Evolutionary conservation across 2,888 invertebrate genomes (phyloP).

Genomic region (Gymnosoma rotundatum): DNA sequence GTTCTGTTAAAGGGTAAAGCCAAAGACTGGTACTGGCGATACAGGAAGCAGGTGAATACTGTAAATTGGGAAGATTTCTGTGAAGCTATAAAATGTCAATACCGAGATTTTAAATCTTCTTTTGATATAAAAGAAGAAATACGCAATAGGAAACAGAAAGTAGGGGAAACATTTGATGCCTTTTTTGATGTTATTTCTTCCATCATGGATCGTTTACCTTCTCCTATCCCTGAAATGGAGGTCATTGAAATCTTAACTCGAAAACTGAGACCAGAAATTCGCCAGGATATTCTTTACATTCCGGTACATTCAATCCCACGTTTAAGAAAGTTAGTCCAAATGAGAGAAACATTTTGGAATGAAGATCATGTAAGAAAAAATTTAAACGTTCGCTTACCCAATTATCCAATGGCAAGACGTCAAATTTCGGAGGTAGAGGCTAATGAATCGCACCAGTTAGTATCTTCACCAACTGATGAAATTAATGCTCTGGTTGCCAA

Average conservation of each 20-base stretch:
- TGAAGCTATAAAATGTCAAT: constrained; percentile 33
- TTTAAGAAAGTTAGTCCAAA: constrained; percentile 41
- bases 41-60: constrained; percentile 15
- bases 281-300: constrained; percentile 54
- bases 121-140: constrained; percentile 52
- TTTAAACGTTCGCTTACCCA: neutral
- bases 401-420: neutral
- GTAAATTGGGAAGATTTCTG: constrained; percentile 56
- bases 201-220: constrained; percentile 43
- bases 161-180: constrained; percentile 29
- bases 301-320: constrained; percentile 42
- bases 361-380: constrained; percentile 42
- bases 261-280: constrained; percentile 42
- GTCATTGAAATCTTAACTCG: constrained; percentile 18
- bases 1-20: constrained; percentile 47
- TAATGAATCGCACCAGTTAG: neutral
- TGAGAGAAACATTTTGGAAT: constrained; percentile 23
- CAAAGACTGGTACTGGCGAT: constrained; percentile 54
- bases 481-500: constrained; percentile 10
- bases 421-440: constrained; percentile 32
- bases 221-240: constrained; percentile 36
- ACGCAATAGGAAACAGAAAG: constrained; percentile 52
- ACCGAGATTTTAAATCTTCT: constrained; percentile 44
- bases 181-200: constrained; percentile 36
- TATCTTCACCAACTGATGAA: neutral